These are phyloP conservation scores for Lasioglossum oenotherae DNA, from an alignment of 2,888 invertebrate species.

Conservation along the genomic window DNA sequence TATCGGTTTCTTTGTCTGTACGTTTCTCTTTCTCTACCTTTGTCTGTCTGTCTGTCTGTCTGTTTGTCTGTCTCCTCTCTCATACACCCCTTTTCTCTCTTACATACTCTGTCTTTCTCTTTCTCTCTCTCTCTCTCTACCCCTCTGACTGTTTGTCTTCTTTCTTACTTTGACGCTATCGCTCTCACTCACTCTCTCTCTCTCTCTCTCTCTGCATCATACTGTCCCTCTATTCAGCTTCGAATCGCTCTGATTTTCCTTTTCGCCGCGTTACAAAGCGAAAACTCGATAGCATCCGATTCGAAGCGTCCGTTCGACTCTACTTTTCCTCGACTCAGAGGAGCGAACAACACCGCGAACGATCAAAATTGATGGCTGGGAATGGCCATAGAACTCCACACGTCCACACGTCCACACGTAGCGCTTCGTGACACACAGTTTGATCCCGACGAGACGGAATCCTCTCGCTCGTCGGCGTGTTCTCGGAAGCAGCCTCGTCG, in stretches of 20 bases:
- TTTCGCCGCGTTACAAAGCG: slow-evolving; percentile 7
- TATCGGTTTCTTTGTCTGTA: neutral
- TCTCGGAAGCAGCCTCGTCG: neutral
- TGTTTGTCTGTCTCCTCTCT: neutral
- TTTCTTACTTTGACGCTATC: neutral
- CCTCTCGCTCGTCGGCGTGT: neutral
- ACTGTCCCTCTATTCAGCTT: neutral
- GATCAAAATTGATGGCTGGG: slow-evolving; percentile 6
- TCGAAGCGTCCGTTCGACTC: slow-evolving; percentile 10
- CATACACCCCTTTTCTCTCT: slow-evolving; percentile 1
- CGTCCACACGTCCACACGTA: neutral
- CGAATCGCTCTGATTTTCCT: slow-evolving; percentile 28
- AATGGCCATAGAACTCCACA: neutral
- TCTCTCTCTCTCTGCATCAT: slow-evolving; percentile 3
- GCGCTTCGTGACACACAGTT: neutral
- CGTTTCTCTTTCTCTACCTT: neutral
- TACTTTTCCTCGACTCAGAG: slow-evolving; percentile 5
- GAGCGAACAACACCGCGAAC: slow-evolving; percentile 9
- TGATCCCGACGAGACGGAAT: neutral
- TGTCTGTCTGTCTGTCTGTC: neutral
- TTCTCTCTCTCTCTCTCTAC: neutral
- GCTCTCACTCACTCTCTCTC: neutral
- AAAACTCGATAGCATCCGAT: neutral
- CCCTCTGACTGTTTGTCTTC: neutral
- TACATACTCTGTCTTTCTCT: neutral